These are phyloP conservation scores for Tragelaphus imberbis DNA, from an alignment of 2,113 vertebrate species.

Conservation along the genomic window DNA sequence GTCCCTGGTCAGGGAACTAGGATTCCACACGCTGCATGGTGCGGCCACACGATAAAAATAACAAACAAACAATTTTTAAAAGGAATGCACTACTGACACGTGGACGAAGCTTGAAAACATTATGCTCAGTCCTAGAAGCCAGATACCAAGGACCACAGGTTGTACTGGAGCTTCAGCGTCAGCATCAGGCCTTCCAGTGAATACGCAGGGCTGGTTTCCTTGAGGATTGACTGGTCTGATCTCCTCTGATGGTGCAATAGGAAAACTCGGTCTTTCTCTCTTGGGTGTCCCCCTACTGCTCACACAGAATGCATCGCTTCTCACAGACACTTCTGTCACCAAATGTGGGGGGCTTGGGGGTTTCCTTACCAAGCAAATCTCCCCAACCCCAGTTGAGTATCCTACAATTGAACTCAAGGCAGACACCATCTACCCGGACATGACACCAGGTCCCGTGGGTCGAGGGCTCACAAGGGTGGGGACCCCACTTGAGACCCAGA, in stretches of 20 bases:
- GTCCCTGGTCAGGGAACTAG: neutral
- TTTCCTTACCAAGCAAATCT: neutral
- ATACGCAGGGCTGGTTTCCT: neutral
- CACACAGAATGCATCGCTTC: neutral
- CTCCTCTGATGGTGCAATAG: neutral
- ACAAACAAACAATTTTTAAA: neutral
- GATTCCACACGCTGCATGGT: neutral
- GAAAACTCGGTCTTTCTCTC: neutral
- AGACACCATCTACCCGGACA: neutral
- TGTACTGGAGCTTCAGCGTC: neutral
- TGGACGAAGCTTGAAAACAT: neutral
- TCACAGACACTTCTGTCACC: neutral
- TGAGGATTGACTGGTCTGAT: neutral
- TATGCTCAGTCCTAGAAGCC: neutral
- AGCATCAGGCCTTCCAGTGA: neutral
- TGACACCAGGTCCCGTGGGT: neutral
- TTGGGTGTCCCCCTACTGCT: neutral
- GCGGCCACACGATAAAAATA: neutral
- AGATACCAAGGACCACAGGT: neutral
- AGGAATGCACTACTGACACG: neutral
- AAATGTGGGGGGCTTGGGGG: too few relatives aligned
- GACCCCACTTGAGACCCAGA: fast-evolving
- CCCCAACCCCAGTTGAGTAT: too few relatives aligned
- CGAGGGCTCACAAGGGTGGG: neutral
- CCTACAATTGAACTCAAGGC: neutral